Evolutionary conservation across 2,888 invertebrate genomes (phyloP).

Genomic region (Synanthedon myopaeformis): DNA sequence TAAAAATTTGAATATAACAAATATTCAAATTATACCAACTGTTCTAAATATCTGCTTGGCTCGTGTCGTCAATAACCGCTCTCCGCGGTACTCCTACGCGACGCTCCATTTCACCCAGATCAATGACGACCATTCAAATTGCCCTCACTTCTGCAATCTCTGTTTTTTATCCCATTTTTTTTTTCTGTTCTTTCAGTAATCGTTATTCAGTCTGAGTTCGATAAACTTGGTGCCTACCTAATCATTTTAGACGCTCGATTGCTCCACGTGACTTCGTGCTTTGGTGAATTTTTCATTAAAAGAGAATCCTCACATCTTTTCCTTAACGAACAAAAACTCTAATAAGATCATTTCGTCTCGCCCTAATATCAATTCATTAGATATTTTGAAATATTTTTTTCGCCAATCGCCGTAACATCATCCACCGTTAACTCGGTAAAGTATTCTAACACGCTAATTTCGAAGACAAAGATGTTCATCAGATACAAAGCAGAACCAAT

Average conservation of each 20-base stretch:
- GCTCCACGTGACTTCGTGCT: constrained; percentile 11
- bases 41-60: constrained; percentile 38
- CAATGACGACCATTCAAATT: constrained; percentile 50
- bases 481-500: constrained; percentile 63
- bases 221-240: constrained; percentile 22
- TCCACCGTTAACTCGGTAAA: constrained; percentile 28
- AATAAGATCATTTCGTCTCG: constrained; percentile 37
- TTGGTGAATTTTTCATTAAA: constrained; percentile 10
- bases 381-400: constrained; percentile 42
- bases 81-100: constrained; percentile 22
- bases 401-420: constrained; percentile 35
- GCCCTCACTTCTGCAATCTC: constrained; percentile 31
- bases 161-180: constrained; percentile 39
- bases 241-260: constrained; percentile 19
- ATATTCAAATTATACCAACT: constrained; percentile 12
- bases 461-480: constrained; percentile 59
- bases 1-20: too few species aligned
- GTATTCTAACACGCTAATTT: constrained; percentile 43
- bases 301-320: constrained; percentile 18
- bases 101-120: constrained; percentile 44
- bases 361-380: constrained; percentile 26
- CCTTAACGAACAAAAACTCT: constrained; percentile 22
- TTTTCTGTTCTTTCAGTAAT: constrained; percentile 40
- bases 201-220: constrained; percentile 37
- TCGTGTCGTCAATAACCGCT: constrained; percentile 34